Evolutionary conservation across 1,140 invertebrate genomes (phyloP), one percentile per base, ranked within the genome.

Genomic region (Drosophila rufa): DNA sequence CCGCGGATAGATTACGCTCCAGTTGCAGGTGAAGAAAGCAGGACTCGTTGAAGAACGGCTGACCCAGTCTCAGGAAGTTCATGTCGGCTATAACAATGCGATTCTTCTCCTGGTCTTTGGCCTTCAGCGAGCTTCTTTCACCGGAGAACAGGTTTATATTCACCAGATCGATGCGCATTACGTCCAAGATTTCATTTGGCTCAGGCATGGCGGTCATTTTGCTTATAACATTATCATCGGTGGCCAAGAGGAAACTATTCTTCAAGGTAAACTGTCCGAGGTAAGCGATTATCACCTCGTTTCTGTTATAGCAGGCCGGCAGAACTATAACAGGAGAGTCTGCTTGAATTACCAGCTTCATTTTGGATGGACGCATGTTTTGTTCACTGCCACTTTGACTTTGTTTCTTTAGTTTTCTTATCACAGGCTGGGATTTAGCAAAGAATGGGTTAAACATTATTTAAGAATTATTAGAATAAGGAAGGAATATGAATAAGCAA

Each of bases 81-180:
- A 79, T 84, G 57, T 84, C 90, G 19, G 87, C 91, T 57, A 93
- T 87, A 14, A 93, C 56, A 50, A 68, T 70, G 2, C 67, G 40
- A 58, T 81, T 62, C 14, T 77, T 82, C 7, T 82, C 74, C 9
- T 69, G 71, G 17, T 80, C 47, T 25, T 79, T 61, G 3, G 42
- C 48, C 47, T 81, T 85, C 27, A 93, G 79, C 17, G 92, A 56
- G 47, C 46, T 75, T 4, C 81, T 86, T 36, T 94, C 93, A 0
- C 96, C 97, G 5, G 96, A 95, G 73, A 96, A 97, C 3, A 98
- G 93, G 92, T 98, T 97, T 94, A 98, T 97, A 77, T 98, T 97
- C 5, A 96, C 94, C 40, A 98, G 91, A 67, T 96, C 94, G 2
- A 98, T 94, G 51, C 94, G 93, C 95, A 97, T 97, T 0, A 97